Conservation (phyloP, 1,140 invertebrate genomes). For the Neodiprion lecontei region DNA sequence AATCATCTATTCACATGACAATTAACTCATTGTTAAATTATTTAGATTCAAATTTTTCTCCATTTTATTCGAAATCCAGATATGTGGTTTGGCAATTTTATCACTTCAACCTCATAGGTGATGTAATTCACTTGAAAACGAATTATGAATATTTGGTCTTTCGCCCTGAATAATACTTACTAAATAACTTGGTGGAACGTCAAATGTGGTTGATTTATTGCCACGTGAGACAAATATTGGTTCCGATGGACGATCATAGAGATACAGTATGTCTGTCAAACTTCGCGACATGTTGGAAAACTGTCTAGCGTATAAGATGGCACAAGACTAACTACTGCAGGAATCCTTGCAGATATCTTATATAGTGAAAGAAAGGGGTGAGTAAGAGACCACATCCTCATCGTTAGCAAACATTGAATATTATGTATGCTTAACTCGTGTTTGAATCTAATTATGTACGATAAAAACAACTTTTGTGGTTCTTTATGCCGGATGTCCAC, state of each 20-base stretch:
- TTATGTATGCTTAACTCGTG: background rate
- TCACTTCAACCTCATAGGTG: no score
- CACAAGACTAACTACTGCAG: background rate
- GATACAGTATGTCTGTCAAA: constrained; percentile 12
- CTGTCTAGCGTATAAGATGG: background rate
- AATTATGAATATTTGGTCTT: no score
- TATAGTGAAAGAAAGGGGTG: background rate
- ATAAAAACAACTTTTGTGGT: background rate
- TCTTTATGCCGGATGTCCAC: no score
- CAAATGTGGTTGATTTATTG: constrained; percentile 37
- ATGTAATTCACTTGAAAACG: no score
- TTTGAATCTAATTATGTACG: background rate
- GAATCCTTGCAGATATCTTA: background rate
- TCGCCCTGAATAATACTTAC: constrained; percentile 27
- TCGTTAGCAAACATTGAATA: background rate
- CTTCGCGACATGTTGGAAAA: background rate
- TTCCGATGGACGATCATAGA: constrained; percentile 48
- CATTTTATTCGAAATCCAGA: no score
- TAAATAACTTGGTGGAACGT: constrained; percentile 43
- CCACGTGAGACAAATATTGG: constrained; percentile 47
- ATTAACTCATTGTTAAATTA: no score
- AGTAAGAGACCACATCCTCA: background rate
- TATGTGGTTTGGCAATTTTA: no score
- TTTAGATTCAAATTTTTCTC: no score
- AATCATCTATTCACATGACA: no score